A percentile compares a stretch with the other conserved stretches of the same genome.
Evolutionary conservation across 35 echinoderm and acorn worm species (phyloP).

Genomic region (Chiridota heheva): DNA sequence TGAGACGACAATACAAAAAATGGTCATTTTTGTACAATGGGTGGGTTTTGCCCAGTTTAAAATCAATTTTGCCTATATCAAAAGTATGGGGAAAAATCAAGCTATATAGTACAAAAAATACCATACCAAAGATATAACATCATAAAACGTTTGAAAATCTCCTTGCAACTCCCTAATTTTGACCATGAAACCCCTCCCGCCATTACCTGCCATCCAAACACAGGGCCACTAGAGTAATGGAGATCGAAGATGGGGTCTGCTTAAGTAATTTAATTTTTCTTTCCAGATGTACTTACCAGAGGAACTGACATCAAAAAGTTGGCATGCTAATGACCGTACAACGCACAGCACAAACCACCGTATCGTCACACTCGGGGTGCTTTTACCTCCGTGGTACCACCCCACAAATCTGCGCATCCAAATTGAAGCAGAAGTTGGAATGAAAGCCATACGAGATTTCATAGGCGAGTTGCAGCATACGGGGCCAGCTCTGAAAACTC

Average conservation of each 20-base stretch:
- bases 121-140: no score
- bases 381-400: conserved; percentile 56
- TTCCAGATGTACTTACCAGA: conserved; percentile 24
- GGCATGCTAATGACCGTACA: conserved; percentile 21
- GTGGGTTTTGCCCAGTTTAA: no score
- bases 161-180: no score
- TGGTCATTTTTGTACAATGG: no score
- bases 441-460: conserved; percentile 33
- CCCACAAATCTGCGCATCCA: conserved; percentile 57
- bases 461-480: conserved; percentile 44
- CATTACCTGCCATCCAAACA: no score
- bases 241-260: no score
- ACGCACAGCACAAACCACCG: conserved; percentile 42
- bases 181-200: no score
- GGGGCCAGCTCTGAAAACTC: conserved; percentile 18
- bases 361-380: conserved; percentile 45
- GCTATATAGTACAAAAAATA: no score
- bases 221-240: no score
- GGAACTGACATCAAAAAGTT: conserved; percentile 40
- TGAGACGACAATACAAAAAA: not conserved
- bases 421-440: conserved; percentile 14
- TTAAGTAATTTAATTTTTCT: not conserved
- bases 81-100: no score
- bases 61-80: no score
- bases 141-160: no score